Conservation (phyloP, 2,888 invertebrate genomes). For the Charanyca ferruginea region DNA sequence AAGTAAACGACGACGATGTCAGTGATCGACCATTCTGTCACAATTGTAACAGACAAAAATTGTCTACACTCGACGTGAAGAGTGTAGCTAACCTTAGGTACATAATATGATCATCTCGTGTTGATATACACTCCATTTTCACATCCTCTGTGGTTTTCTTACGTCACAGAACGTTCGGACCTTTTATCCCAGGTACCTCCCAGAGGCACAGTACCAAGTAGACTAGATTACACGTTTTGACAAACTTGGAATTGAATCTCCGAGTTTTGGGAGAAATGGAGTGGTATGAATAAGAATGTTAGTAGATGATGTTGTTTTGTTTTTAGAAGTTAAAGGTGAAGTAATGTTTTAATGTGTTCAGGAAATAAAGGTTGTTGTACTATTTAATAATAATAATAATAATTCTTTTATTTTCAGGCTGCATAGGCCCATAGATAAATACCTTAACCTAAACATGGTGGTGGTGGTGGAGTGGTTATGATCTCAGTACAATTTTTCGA, state of each 20-base stretch:
- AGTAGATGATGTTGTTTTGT: slow-evolving; percentile 1
- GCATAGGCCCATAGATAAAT: too few relatives aligned
- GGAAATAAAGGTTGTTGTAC: neutral
- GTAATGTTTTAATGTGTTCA: neutral
- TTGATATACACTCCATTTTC: slow-evolving; percentile 19
- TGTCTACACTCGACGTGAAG: too few relatives aligned
- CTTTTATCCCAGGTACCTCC: slow-evolving; percentile 52
- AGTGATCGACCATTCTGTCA: too few relatives aligned
- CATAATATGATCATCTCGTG: too few relatives aligned
- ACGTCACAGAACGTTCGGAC: slow-evolving; percentile 24
- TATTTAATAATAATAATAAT: too few relatives aligned
- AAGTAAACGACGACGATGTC: too few relatives aligned
- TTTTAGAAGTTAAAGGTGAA: neutral
- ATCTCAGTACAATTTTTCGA: too few relatives aligned
- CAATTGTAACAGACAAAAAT: too few relatives aligned
- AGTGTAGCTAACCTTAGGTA: too few relatives aligned
- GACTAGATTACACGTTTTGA: slow-evolving; percentile 56
- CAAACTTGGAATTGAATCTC: slow-evolving; percentile 60
- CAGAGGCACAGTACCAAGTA: slow-evolving; percentile 40
- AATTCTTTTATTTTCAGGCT: too few relatives aligned
- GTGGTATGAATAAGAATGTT: slow-evolving; percentile 29
- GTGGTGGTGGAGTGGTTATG: too few relatives aligned
- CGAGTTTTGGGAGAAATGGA: slow-evolving; percentile 18
- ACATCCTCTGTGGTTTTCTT: neutral
- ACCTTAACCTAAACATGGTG: too few relatives aligned